Base-by-base conservation (phyloP, 2,888 invertebrate species). In the Pyrrhia umbra region DNA sequence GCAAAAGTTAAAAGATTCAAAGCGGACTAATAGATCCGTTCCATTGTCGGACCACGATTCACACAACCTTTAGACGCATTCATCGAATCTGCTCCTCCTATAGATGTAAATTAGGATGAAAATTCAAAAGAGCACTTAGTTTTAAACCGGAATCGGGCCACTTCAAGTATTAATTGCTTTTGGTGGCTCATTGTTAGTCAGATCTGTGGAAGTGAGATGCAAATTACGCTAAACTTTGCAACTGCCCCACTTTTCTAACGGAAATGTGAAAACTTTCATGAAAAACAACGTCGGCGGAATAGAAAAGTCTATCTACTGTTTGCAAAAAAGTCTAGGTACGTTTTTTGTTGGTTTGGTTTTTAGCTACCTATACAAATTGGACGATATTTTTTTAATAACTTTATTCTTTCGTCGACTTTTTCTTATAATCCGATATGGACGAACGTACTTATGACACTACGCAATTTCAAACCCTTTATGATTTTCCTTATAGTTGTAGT, bases 141-240 rank as follows among this genome's bases (percentile, higher is more conserved):
- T 92, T 91, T 85, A 91, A 92, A 90, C 90, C 90, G 90, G 90
- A 92, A 92, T 91, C 89, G 87, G 87, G 88, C 87, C 90, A 92
- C 92, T 93, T 92, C 86, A 92, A 93, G 93, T 93, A 94, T 93
- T 94, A 94, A 94, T 94, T 94, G 94, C 93, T 93, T 93, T 94
- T 91, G 89, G 89, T 90, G 89, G 90, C 91, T 92, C 92, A 94
- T 94, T 94, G 92, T 92, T 85, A 94, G 93, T 93, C 93, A 91
- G 92, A 90, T 92, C 91, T 85, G 87, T 81, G 82, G 83, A 88
- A 92, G 91, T 84, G 90, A 90, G 92, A 94, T 94, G 93, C 92
- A 94, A 94, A 94, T 94, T 90, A 88, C 86, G 85, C 86, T 84
- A 90, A 94, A 92, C 89, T 93, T 92, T 87, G 83, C 87, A 85